These are phyloP conservation scores for Sebastolobus altivelis DNA, from an alignment of 2,797 vertebrate genomes.

Conservation along the genomic window DNA sequence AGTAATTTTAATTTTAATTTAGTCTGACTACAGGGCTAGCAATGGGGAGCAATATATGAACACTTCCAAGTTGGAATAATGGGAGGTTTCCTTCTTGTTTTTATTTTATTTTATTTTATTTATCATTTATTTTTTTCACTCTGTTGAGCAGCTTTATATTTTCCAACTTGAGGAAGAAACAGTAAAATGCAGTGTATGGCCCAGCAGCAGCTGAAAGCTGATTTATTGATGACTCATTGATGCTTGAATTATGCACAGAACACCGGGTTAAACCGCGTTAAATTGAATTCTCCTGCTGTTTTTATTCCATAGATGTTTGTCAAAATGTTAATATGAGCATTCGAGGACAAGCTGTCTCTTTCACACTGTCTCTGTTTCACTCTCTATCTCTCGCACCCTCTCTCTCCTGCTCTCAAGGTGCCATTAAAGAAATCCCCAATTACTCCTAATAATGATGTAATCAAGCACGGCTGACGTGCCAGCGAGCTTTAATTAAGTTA, in stretches of 20 bases:
- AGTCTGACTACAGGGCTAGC: background rate
- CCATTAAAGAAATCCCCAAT: slow-evolving; percentile 86
- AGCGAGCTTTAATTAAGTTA: slow-evolving; percentile 87
- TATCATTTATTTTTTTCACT: background rate
- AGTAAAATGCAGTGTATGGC: background rate
- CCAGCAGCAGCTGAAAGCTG: slow-evolving; percentile 29
- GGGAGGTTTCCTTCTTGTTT: background rate
- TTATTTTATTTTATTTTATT: background rate
- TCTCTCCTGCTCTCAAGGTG: slow-evolving; percentile 78
- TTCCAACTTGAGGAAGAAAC: slow-evolving; percentile 11
- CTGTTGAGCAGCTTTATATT: slow-evolving; percentile 13
- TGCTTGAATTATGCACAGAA: slow-evolving; percentile 37
- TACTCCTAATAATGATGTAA: slow-evolving; percentile 88
- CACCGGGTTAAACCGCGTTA: slow-evolving; percentile 41
- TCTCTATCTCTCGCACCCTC: background rate
- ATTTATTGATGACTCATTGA: slow-evolving; percentile 44
- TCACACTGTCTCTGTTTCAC: background rate
- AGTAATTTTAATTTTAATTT: background rate
- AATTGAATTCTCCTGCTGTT: slow-evolving; percentile 37
- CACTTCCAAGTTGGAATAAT: background rate
- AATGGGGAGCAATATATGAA: background rate
- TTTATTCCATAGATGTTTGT: slow-evolving; percentile 49
- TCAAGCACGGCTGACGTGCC: slow-evolving; percentile 83
- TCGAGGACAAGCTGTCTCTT: slow-evolving; percentile 26
- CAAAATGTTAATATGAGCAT: slow-evolving; percentile 47